Conservation (phyloP, 2,797 vertebrate species). For the Rhinella marina region DNA sequence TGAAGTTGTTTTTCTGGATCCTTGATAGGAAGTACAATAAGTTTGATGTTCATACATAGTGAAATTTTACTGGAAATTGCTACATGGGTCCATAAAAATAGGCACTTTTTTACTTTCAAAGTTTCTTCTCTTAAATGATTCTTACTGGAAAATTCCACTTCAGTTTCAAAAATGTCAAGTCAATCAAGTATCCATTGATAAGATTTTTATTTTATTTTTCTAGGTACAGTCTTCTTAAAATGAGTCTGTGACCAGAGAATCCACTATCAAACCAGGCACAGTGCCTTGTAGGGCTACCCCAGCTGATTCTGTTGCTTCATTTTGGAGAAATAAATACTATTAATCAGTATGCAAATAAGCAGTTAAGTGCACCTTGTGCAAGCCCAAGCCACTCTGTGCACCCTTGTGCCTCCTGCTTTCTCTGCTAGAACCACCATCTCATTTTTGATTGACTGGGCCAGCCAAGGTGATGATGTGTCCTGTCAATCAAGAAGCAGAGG, state of each 20-base stretch:
- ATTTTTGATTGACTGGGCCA: no score
- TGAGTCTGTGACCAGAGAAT: background rate
- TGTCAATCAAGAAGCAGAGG: no score
- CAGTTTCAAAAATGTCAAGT: background rate
- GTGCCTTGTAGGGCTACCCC: no score
- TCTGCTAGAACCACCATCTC: no score
- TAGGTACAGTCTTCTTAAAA: slow-evolving; percentile 6
- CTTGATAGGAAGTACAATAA: background rate
- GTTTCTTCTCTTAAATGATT: background rate
- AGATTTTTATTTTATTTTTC: background rate
- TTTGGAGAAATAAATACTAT: no score
- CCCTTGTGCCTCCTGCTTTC: no score
- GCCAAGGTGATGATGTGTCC: no score
- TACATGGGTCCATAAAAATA: background rate
- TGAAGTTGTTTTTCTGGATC: background rate
- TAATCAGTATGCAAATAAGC: no score
- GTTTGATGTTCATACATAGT: background rate
- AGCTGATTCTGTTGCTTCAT: no score
- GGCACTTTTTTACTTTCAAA: background rate
- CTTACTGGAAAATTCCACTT: background rate
- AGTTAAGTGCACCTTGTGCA: no score
- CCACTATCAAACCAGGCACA: no score
- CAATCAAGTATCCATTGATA: background rate
- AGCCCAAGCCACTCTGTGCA: no score
- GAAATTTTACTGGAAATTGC: background rate